phyloP scores from a whole-genome alignment of 2,113 vertebrate genomes.

The Acrocephalus arundinaceus region DNA sequence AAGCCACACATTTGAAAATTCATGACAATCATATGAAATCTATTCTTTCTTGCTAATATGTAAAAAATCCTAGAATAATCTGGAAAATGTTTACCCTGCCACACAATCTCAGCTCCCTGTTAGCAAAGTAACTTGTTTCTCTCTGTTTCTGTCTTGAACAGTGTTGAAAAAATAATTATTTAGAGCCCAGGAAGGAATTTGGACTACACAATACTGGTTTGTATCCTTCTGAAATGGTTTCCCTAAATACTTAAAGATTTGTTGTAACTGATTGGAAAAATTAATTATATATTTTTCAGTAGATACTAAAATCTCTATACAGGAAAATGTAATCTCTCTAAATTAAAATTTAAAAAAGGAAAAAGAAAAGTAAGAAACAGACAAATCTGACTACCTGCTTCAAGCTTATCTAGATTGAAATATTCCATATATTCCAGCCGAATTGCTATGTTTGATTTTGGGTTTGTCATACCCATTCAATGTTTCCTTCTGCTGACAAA shows the following conservation, averaged over 20 bases:
- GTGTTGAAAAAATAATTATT: neutral
- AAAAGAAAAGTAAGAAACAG: neutral
- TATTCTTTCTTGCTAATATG: neutral
- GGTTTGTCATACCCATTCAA: neutral
- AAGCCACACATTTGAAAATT: neutral
- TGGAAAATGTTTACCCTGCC: neutral
- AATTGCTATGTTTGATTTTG: neutral
- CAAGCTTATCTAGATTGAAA: neutral
- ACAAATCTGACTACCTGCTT: neutral
- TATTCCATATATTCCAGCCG: neutral
- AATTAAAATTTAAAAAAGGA: neutral
- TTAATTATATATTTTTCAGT: neutral
- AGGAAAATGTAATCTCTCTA: neutral
- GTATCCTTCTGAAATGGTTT: neutral
- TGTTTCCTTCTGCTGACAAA: neutral
- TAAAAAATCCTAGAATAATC: neutral
- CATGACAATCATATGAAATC: neutral
- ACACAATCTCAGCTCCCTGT: fast-evolving
- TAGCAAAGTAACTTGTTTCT: neutral
- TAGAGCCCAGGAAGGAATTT: neutral
- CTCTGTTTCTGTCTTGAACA: neutral
- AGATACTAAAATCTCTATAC: neutral
- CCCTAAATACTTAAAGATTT: neutral
- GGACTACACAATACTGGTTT: neutral
- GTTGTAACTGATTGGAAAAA: neutral